A percentile compares a stretch with the other conserved stretches of the same genome.
phyloP scores from a whole-genome alignment of 2,888 invertebrate species.

The Brassicogethes aeneus region DNA sequence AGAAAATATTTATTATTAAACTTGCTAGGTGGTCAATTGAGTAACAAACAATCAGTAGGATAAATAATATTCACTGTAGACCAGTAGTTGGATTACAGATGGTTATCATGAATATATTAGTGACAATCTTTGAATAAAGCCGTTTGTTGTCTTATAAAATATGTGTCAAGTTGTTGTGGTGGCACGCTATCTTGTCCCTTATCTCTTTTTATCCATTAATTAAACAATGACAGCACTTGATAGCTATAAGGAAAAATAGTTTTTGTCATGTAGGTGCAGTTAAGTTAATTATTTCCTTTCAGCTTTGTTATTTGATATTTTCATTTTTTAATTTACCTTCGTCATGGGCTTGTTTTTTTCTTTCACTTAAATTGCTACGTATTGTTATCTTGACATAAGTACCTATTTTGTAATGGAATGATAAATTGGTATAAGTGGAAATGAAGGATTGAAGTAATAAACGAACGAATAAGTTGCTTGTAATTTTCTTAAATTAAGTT shows the following conservation, averaged over 20 bases:
- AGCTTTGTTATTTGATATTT: slow-evolving; percentile 6
- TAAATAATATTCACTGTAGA: slow-evolving; percentile 29
- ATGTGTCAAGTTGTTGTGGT: slow-evolving; percentile 7
- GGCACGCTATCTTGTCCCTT: slow-evolving; percentile 1
- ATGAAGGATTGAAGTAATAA: no score
- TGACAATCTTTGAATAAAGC: slow-evolving; percentile 35
- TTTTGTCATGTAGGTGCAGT: slow-evolving; percentile 8
- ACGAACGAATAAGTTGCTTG: no score
- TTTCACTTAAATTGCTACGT: no score
- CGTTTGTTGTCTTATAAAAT: slow-evolving; percentile 30
- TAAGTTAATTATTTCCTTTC: slow-evolving; percentile 1
- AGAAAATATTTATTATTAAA: no score
- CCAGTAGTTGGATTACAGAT: slow-evolving; percentile 34
- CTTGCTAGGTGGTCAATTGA: slow-evolving; percentile 24
- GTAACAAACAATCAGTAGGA: slow-evolving; percentile 22
- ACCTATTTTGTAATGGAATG: no score
- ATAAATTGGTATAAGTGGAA: no score
- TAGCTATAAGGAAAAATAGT: slow-evolving; percentile 17
- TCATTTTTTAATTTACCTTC: slow-evolving; percentile 13
- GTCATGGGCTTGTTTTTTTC: no score
- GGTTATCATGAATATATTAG: slow-evolving; percentile 31
- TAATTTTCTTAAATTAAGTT: no score
- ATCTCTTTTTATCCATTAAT: slow-evolving; percentile 12
- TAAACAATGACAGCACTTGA: slow-evolving; percentile 12
- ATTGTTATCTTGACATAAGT: no score